Evolutionary conservation across 2,113 vertebrate species (phyloP).

Genomic region (Sebastes schlegelii): DNA sequence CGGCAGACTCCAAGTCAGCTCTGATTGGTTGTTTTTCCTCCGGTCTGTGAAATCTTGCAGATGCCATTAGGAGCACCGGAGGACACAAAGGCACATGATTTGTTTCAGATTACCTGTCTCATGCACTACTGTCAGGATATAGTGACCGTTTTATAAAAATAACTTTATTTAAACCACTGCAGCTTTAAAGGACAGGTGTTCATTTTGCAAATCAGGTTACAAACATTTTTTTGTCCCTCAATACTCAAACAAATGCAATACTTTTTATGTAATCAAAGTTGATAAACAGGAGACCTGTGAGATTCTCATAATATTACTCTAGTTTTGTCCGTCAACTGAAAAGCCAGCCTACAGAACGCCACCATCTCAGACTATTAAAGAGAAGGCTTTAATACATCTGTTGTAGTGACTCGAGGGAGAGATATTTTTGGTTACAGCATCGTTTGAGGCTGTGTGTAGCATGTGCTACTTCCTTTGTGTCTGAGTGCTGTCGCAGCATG

Average conservation of each 20-base stretch:
- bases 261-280: not conserved
- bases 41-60: too few relatives aligned
- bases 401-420: not conserved
- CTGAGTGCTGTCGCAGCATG: constrained; percentile 47
- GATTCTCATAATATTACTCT: not conserved
- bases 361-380: constrained; percentile 13
- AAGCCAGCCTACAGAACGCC: not conserved
- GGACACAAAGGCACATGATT: too few relatives aligned
- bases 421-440: constrained; percentile 31
- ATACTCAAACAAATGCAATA: not conserved
- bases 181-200: too few relatives aligned
- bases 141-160: too few relatives aligned
- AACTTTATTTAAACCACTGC: too few relatives aligned
- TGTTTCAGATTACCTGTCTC: too few relatives aligned
- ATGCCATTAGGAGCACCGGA: too few relatives aligned
- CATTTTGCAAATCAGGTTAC: not conserved
- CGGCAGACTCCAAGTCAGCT: too few relatives aligned
- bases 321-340: not conserved
- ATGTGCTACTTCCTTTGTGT: constrained; percentile 52
- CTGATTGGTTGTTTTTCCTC: too few relatives aligned
- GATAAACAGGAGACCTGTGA: not conserved
- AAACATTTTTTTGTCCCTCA: not conserved
- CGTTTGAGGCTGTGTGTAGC: constrained; percentile 39
- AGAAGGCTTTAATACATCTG: constrained; percentile 14
- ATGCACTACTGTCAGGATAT: too few relatives aligned